Base-by-base conservation (phyloP, 2,888 invertebrate species). In the Dyspetes luteomarginatus region DNA sequence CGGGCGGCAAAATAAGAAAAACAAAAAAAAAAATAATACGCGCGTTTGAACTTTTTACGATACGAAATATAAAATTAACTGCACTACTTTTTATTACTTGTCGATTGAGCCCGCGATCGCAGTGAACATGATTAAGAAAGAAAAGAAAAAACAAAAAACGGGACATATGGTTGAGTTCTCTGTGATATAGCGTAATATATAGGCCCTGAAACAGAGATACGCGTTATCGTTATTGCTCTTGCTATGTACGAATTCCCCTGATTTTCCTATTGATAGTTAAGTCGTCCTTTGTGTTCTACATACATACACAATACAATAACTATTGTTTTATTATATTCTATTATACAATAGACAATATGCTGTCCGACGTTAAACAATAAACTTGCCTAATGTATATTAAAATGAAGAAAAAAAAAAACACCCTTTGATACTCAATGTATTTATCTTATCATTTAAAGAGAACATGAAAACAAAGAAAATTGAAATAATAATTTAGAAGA, bases 101-200 rank as follows among this genome's bases (percentile, higher is more conserved):
- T 74, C 62, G 74, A 79, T 74, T 65, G 78, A 64, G 24, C 73
- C 55, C 67, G 26, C 26, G 72, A 24, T 26, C 64, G 78, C 71
- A 69, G 68, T 76, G 64, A 56, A 84, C 50, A n/a, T n/a, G n/a
- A n/a, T n/a, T n/a, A n/a, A n/a, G n/a, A n/a, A n/a, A n/a, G n/a
- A n/a, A n/a, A n/a, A n/a, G n/a, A n/a, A n/a, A n/a, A n/a, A n/a
- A n/a, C n/a, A n/a, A n/a, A n/a, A 75, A 77, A 75, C 71, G 78
- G 84, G 76, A 77, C 80, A 67, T n/a, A 86, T 83, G 79, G 84
- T 86, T 88, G 86, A 88, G 86, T 90, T 89, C 90, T 90, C 89
- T 90, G 90, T 90, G 90, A 90, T 90, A 90, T 90, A 90, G 89
- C 88, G 74, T 84, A 87, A 82, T 85, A n/a, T n/a, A 87, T 89